These are phyloP conservation scores for Istiophorus platypterus DNA, from an alignment of 2,113 vertebrate genomes.

Conservation along the genomic window DNA sequence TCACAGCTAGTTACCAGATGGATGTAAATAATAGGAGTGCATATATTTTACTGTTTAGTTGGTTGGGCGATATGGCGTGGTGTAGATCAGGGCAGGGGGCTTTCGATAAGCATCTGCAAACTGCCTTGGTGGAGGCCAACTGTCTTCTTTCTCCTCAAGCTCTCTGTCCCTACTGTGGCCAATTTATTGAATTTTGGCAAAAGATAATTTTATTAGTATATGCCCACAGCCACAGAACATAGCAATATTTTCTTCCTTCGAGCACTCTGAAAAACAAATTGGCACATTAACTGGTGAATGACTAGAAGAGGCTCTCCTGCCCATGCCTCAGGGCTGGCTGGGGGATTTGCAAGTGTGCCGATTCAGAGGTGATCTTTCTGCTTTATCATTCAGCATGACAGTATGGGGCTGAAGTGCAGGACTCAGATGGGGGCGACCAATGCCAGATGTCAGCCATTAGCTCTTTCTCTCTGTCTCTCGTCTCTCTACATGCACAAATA, in stretches of 20 bases:
- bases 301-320: constrained; percentile 82
- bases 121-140: constrained; percentile 69
- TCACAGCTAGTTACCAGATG: not conserved
- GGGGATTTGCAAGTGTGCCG: constrained; percentile 88
- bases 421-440: constrained; percentile 73
- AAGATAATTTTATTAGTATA: constrained; percentile 97
- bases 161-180: constrained; percentile 91
- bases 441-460: constrained; percentile 83
- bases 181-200: constrained; percentile 96
- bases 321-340: constrained; percentile 85
- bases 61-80: constrained; percentile 23
- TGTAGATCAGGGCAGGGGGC: constrained; percentile 53
- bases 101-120: constrained; percentile 84
- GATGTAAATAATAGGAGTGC: not conserved
- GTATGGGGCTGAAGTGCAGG: constrained; percentile 74
- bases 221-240: constrained; percentile 87
- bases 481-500: constrained; percentile 71
- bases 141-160: constrained; percentile 69
- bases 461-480: constrained; percentile 67
- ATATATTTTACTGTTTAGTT: constrained; percentile 25
- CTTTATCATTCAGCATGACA: constrained; percentile 88
- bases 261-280: constrained; percentile 88
- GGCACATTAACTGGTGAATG: constrained; percentile 88
- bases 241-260: constrained; percentile 91
- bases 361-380: constrained; percentile 87